Percentiles rank a stretch among this genome's conserved stretches.
Evolutionary conservation across 2,797 vertebrate species (phyloP).

Genomic region (Dermochelys coriacea): DNA sequence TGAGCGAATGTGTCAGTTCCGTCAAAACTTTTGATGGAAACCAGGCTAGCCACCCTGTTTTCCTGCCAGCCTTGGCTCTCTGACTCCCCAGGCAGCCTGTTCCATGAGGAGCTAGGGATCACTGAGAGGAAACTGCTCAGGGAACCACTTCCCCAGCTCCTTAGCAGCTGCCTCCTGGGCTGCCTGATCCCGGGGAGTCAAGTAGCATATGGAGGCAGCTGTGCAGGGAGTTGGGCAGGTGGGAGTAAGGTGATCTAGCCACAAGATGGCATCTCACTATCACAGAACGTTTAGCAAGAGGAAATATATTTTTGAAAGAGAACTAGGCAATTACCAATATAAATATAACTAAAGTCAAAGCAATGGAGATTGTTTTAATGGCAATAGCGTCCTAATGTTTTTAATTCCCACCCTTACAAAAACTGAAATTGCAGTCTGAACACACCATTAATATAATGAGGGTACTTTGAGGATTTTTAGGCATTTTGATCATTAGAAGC

Average conservation of each 20-base stretch:
- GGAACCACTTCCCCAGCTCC: too few species aligned
- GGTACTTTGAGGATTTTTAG: neutral
- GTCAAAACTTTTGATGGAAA: too few species aligned
- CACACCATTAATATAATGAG: neutral
- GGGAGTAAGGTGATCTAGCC: neutral
- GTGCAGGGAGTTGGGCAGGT: too few species aligned
- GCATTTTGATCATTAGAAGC: neutral
- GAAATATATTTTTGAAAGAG: neutral
- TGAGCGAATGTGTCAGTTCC: too few species aligned
- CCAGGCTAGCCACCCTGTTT: too few species aligned
- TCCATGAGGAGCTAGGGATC: too few species aligned
- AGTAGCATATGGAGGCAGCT: too few species aligned
- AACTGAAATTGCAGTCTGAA: neutral
- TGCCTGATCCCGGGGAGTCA: too few species aligned
- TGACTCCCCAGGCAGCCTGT: too few species aligned
- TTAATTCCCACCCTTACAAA: neutral
- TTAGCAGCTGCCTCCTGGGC: too few species aligned
- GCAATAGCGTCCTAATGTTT: neutral
- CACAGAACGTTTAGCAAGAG: neutral
- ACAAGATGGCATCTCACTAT: constrained; percentile 72
- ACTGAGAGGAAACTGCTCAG: too few species aligned
- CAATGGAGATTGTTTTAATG: neutral
- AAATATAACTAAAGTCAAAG: neutral
- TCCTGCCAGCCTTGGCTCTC: too few species aligned
- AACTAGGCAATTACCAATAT: neutral